A percentile compares a stretch with the other conserved stretches of the same genome.
Evolutionary conservation across 2,888 invertebrate species (phyloP).

Genomic region (Achlya flavicornis): DNA sequence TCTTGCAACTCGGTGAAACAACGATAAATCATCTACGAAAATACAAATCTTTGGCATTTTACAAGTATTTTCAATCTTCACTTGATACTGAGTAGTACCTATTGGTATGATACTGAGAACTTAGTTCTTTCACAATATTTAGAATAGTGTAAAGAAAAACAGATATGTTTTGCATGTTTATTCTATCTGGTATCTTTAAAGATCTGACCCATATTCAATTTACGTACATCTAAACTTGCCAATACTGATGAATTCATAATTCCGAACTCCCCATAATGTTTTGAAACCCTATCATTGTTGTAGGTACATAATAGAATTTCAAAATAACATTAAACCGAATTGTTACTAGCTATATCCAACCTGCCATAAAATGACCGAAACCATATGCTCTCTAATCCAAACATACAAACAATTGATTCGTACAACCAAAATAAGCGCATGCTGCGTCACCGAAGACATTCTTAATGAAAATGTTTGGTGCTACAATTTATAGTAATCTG

Average conservation of each 20-base stretch:
- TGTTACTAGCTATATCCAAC: slow-evolving; percentile 39
- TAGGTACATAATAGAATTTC: background rate
- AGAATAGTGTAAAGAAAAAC: background rate
- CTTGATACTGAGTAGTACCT: too few species aligned
- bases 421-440: slow-evolving; percentile 41
- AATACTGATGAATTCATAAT: background rate
- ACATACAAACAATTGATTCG: slow-evolving; percentile 56
- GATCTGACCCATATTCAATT: background rate
- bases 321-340: slow-evolving; percentile 10
- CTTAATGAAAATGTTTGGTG: background rate
- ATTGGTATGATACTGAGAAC: too few species aligned
- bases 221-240: too few species aligned
- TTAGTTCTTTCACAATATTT: background rate
- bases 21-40: too few species aligned
- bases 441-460: background rate
- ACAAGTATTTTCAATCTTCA: too few species aligned
- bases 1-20: background rate
- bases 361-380: slow-evolving; percentile 50
- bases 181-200: background rate
- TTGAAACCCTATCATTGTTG: too few species aligned
- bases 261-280: background rate
- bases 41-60: too few species aligned
- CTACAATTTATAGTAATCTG: background rate
- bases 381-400: slow-evolving; percentile 46
- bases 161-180: background rate